Conservation (phyloP, 2,888 invertebrate genomes). For the Clivina fossor region DNA sequence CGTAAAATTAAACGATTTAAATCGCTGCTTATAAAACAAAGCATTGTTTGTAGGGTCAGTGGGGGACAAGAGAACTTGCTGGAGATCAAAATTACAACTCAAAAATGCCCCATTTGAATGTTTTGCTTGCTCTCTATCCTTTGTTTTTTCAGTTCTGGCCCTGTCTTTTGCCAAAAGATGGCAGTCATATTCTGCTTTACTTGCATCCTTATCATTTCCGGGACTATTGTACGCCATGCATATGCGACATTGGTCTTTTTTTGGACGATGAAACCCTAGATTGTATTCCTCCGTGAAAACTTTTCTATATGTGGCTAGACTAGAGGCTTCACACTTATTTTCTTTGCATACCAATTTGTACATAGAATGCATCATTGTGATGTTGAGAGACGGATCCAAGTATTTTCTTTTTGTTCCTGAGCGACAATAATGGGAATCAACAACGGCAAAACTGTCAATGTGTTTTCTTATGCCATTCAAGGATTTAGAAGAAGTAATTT, state of each 20-base stretch:
- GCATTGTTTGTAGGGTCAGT: too few species aligned
- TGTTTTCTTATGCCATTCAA: constrained; percentile 21
- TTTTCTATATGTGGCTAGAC: constrained; percentile 23
- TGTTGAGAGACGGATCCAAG: constrained; percentile 3
- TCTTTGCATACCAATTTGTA: constrained; percentile 2
- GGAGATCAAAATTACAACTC: too few species aligned
- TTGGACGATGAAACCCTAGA: constrained; percentile 33
- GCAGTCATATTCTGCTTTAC: too few species aligned
- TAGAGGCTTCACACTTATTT: neutral
- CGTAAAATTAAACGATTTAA: too few species aligned
- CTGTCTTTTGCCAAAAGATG: neutral
- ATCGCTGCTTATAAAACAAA: too few species aligned
- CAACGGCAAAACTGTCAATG: constrained; percentile 27
- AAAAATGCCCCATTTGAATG: too few species aligned
- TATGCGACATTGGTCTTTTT: constrained; percentile 35
- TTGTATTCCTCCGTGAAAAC: constrained; percentile 34
- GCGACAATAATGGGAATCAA: constrained; percentile 20
- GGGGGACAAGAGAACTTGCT: too few species aligned
- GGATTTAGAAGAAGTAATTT: too few species aligned
- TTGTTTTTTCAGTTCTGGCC: neutral
- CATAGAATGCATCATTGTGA: constrained; percentile 9
- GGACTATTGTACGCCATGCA: constrained; percentile 14
- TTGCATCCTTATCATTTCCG: too few species aligned
- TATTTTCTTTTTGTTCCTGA: constrained; percentile 6
- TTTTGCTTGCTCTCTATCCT: neutral